Conservation (phyloP, 2,888 invertebrate genomes). For the Agrotis segetum region DNA sequence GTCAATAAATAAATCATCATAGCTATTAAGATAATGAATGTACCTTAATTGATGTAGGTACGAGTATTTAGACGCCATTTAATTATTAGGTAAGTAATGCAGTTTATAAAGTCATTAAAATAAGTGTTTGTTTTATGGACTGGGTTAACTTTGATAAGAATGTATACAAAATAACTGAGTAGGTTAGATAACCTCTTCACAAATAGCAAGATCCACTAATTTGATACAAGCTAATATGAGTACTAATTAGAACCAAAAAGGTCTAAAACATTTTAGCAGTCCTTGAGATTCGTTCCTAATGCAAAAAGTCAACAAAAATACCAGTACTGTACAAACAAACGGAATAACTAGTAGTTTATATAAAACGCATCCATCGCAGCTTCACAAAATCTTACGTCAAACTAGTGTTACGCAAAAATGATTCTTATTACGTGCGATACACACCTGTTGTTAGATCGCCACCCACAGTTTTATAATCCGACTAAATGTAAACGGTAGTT, state of each 20-base stretch:
- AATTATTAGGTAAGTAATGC: too few relatives aligned
- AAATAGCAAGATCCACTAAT: not conserved
- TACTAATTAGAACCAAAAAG: not conserved
- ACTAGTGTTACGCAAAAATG: slow-evolving; percentile 54
- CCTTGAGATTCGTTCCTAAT: slow-evolving; percentile 25
- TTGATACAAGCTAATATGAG: not conserved
- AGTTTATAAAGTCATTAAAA: too few relatives aligned
- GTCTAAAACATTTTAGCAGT: not conserved
- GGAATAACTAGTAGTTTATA: slow-evolving; percentile 20
- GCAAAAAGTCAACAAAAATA: slow-evolving; percentile 18
- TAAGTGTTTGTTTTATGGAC: too few relatives aligned
- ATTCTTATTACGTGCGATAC: slow-evolving; percentile 60
- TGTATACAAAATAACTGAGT: not conserved
- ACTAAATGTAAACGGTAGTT: slow-evolving; percentile 56
- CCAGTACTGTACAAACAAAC: not conserved
- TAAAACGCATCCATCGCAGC: slow-evolving; percentile 22
- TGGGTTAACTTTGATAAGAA: too few relatives aligned
- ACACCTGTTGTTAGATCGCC: slow-evolving; percentile 71
- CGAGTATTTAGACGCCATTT: too few relatives aligned
- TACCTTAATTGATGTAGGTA: too few relatives aligned
- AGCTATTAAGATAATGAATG: too few relatives aligned
- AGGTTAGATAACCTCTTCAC: not conserved
- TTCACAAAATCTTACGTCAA: slow-evolving; percentile 38
- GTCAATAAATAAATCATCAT: too few relatives aligned
- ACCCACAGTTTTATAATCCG: slow-evolving; percentile 61